Evolutionary conservation across 2,888 invertebrate genomes (phyloP), one percentile per base, ranked within the genome.

Genomic region (Strigamia transsilvanica): DNA sequence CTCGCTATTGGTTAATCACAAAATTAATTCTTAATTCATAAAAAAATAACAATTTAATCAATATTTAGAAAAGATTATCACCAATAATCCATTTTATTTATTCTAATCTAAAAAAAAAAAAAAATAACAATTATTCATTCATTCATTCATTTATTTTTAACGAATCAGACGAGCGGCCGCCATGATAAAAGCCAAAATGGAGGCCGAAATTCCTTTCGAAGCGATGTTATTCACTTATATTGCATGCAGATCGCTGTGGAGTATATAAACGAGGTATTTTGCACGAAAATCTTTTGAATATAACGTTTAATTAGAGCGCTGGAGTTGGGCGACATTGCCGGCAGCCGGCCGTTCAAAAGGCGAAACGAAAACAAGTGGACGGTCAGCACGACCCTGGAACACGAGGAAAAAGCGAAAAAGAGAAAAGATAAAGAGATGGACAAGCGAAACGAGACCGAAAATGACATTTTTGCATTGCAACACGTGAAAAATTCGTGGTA

Each of bases 401-500:
- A 66, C 27, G 15, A 66, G 9, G 66, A 66, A 66, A 66, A 66
- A 32, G 9, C 12, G 66, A 66, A 32, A 66, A 66, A 66, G 32
- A 66, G 27, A 66, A 23, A 15, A 6, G 66, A 66, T 2, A 66
- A 23, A 3, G 66, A 27, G 15, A 66, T 27, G 27, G 27, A 27
- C 23, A 27, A 27, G 23, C 21, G n/a, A 15, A 61, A 61, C 6
- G 61, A 61, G 61, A 4, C 51, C 3, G 66, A 27, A 27, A 66
- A 27, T 66, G 66, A 66, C 10, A 66, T 79, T 34, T 42, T 18
- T 79, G 12, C 38, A 3, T n/a, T 79, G 32, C 79, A 79, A 21
- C 79, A 34, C 38, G 79, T 79, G 2, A 79, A 79, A 79, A 27
- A 79, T 79, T 38, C 79, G 18, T 79, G 79, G 79, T 79, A 79